Conservation (phyloP, 2,888 invertebrate genomes). For the Palloptera scutellata region DNA sequence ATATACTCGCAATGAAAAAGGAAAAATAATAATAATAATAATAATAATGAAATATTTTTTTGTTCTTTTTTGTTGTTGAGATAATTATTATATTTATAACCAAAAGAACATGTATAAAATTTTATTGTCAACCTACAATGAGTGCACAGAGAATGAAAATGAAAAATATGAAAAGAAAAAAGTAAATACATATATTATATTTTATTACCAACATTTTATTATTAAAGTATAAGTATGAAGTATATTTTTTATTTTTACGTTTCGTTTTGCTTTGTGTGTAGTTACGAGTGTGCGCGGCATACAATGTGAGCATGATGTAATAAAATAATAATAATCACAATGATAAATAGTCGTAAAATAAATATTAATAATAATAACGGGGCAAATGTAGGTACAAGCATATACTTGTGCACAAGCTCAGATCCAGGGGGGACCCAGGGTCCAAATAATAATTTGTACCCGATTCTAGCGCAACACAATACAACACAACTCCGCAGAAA, state of each 20-base stretch:
- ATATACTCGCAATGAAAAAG: too few relatives aligned
- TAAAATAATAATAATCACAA: slow-evolving; percentile 6
- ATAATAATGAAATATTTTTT: background rate
- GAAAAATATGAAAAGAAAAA: background rate
- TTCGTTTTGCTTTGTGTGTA: too few relatives aligned
- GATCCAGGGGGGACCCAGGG: too few relatives aligned
- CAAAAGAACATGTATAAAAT: slow-evolving; percentile 22
- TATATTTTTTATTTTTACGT: background rate
- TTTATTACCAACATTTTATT: slow-evolving; percentile 7
- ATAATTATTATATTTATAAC: slow-evolving; percentile 21
- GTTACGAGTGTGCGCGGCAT: background rate
- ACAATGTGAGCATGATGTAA: background rate
- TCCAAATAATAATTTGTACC: too few relatives aligned
- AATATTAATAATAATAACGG: slow-evolving; percentile 8
- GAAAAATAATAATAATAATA: too few relatives aligned
- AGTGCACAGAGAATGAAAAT: background rate
- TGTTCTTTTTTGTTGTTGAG: background rate
- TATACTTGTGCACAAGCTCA: too few relatives aligned
- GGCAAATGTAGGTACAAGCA: background rate
- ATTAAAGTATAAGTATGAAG: too few relatives aligned
- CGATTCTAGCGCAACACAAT: too few relatives aligned
- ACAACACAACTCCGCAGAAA: too few relatives aligned
- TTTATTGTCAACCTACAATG: slow-evolving; percentile 13
- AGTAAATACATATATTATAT: slow-evolving; percentile 15
- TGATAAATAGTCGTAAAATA: slow-evolving; percentile 8